Evolutionary conservation across 1,140 invertebrate species (phyloP), one percentile per base, ranked within the genome.

Genomic region (Leptoteleia sp.): DNA sequence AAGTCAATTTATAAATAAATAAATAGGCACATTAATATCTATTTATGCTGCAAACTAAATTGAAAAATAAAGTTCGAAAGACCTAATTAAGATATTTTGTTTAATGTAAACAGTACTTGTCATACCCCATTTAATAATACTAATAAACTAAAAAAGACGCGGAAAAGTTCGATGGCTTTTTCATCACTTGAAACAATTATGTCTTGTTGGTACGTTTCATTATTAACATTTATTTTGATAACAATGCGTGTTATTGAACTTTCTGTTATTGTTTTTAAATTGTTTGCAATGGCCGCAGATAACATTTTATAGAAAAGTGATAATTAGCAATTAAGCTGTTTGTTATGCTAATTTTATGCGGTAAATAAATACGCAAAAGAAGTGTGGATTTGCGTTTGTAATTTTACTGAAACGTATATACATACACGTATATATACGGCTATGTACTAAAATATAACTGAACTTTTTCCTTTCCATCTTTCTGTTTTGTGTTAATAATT

Each of bases 181-280:
- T n/a, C n/a, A n/a, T n/a, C n/a, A 43, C 62, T 33, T 16, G 25
- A 38, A 50, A 68, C 54, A 70, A 59, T 57, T 70, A 50, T 13
- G 35, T 68, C 43, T 43, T 52, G 48, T 67, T 55, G 16, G 48
- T 57, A 15, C 38, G 11, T 35, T 54, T 54, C 15, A 17, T 45
- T 43, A 45, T 67, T 61, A 42, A 54, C 45, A 45, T 71, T 50
- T 59, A 15, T 52, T 59, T 61, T 47, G 48, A 67, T 67, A 48
- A 68, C 57, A 48, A 27, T 19, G 27, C 13, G 37, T 40, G 65
- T 40, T 65, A 35, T 43, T 65, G 61, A 65, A 65, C 61, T 57
- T 54, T 31, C 13, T 6, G 19, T 57, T 68, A 57, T 55, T 68
- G 43, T 62, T 38, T 62, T 62, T 37, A 37, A 62, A 62, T 62